These are phyloP conservation scores for Falco punctatus DNA, from an alignment of 2,113 vertebrate species.

Conservation along the genomic window DNA sequence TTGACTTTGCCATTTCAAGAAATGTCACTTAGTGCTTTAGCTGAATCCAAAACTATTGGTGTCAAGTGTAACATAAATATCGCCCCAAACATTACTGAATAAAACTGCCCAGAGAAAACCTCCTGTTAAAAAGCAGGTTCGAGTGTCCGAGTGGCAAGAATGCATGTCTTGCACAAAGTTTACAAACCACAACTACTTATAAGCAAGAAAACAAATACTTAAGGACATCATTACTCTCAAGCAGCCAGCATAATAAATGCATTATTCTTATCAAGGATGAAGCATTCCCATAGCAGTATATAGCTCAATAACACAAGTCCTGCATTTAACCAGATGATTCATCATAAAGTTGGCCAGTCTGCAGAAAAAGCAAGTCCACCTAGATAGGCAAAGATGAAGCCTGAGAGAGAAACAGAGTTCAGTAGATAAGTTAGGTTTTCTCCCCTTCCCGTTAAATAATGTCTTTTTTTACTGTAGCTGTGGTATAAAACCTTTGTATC, in stretches of 20 bases:
- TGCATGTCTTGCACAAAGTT: not conserved
- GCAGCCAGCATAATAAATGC: not conserved
- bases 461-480: not conserved
- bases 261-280: slow-evolving; percentile 23
- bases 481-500: not conserved
- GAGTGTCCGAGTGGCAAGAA: not conserved
- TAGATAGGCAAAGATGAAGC: not conserved
- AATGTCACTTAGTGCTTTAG: not conserved
- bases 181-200: not conserved
- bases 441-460: not conserved
- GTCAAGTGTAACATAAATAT: not conserved
- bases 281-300: not conserved
- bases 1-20: not conserved
- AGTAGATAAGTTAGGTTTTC: not conserved
- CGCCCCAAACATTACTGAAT: not conserved
- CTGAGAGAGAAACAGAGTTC: not conserved
- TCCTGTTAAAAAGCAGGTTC: not conserved
- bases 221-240: not conserved
- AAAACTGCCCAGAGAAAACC: not conserved
- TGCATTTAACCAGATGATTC: slow-evolving; percentile 43
- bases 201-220: not conserved
- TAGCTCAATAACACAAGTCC: not conserved
- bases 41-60: not conserved
- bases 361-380: not conserved
- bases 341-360: slow-evolving; percentile 3